These are phyloP conservation scores for Cataglyphis albicans DNA, from an alignment of 2,888 invertebrate species.

Conservation along the genomic window DNA sequence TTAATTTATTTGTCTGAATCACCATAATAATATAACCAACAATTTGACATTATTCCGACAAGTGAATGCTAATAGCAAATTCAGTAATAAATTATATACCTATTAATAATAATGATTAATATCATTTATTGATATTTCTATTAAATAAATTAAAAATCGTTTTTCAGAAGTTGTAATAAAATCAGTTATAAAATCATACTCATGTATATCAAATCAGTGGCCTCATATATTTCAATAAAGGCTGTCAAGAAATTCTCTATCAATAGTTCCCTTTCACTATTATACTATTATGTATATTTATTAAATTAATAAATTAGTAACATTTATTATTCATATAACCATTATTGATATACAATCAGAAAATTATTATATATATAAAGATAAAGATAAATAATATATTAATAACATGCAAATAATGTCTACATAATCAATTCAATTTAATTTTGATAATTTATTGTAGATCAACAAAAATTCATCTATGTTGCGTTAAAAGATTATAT, in stretches of 20 bases:
- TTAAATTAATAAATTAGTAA: constrained; percentile 33
- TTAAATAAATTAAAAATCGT: constrained; percentile 17
- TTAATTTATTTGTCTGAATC: neutral
- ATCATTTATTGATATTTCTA: constrained; percentile 30
- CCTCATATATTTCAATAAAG: constrained; percentile 46
- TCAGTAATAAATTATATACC: neutral
- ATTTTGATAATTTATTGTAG: neutral
- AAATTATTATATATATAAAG: neutral
- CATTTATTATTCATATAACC: neutral
- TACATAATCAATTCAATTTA: neutral
- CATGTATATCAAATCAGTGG: neutral
- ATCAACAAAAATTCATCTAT: neutral
- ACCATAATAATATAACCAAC: neutral
- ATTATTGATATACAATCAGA: neutral
- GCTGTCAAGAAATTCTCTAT: neutral
- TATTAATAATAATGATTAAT: constrained; percentile 38
- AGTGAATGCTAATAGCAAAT: neutral
- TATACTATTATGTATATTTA: neutral
- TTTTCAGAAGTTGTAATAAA: neutral
- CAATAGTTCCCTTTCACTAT: neutral
- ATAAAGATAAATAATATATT: neutral
- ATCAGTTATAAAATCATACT: neutral
- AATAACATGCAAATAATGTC: neutral
- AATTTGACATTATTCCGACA: neutral
- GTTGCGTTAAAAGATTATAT: neutral